Conservation (phyloP, 2,888 invertebrate species). For the Cryptocephalus primarius region DNA sequence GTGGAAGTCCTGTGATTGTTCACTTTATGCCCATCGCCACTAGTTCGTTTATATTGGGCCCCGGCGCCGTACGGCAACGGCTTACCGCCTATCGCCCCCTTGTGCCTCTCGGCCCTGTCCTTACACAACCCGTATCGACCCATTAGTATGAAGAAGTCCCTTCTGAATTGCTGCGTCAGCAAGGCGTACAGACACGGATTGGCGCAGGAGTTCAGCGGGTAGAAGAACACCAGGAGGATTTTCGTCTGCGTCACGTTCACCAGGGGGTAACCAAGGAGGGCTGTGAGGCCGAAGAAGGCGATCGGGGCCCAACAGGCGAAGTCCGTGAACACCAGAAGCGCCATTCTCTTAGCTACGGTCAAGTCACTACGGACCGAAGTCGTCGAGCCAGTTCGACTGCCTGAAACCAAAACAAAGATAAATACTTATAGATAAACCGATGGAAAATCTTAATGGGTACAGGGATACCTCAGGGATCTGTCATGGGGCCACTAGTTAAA, state of each 20-base stretch:
- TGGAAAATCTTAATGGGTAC: too few relatives aligned
- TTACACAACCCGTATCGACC: slow-evolving; percentile 39
- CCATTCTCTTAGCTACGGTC: slow-evolving; percentile 54
- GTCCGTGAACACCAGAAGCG: slow-evolving; percentile 54
- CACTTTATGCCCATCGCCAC: slow-evolving; percentile 9
- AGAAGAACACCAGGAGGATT: slow-evolving; percentile 54
- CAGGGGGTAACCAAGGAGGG: slow-evolving; percentile 49
- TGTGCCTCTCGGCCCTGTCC: slow-evolving; percentile 36
- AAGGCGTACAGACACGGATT: slow-evolving; percentile 60
- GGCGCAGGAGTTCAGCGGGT: slow-evolving; percentile 57
- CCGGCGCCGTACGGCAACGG: slow-evolving; percentile 32
- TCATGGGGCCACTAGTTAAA: too few relatives aligned
- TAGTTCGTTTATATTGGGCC: slow-evolving; percentile 24
- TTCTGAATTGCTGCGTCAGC: slow-evolving; percentile 52
- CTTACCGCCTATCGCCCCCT: slow-evolving; percentile 37
- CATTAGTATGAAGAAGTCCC: slow-evolving; percentile 45
- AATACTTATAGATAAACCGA: neutral
- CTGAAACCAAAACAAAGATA: slow-evolving; percentile 9
- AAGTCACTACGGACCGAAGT: slow-evolving; percentile 37
- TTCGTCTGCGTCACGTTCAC: slow-evolving; percentile 44
- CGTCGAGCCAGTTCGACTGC: slow-evolving; percentile 43
- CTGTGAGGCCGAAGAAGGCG: slow-evolving; percentile 54
- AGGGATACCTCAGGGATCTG: too few relatives aligned
- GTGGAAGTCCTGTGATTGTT: slow-evolving; percentile 30
- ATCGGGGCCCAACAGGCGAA: slow-evolving; percentile 55